phyloP scores from a whole-genome alignment of 2,113 vertebrate genomes.

The Tyto alba region DNA sequence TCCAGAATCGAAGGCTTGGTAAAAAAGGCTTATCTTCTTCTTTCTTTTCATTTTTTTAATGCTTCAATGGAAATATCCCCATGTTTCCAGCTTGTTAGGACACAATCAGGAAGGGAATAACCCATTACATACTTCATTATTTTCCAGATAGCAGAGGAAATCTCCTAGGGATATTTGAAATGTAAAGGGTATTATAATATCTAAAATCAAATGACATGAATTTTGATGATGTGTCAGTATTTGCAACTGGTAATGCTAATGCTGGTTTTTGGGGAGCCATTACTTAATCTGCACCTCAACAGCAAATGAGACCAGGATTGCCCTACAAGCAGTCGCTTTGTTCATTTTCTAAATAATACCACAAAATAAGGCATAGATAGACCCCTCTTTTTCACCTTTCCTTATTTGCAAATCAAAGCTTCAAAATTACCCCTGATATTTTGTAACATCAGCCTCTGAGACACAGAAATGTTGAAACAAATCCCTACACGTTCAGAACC shows the following conservation, averaged over 20 bases:
- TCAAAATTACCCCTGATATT: background rate
- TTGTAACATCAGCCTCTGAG: background rate
- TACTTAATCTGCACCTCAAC: background rate
- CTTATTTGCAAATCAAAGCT: background rate
- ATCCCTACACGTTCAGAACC: background rate
- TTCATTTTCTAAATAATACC: background rate
- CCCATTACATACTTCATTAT: slow-evolving; percentile 42
- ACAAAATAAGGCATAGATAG: background rate
- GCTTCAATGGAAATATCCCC: background rate
- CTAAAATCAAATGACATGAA: slow-evolving; percentile 9
- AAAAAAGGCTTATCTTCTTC: background rate
- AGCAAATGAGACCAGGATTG: background rate
- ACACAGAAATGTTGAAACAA: background rate
- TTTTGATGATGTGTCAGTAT: slow-evolving; percentile 23
- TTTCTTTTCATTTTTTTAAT: background rate
- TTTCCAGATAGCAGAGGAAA: slow-evolving; percentile 22
- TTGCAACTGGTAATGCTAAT: background rate
- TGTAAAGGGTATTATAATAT: background rate
- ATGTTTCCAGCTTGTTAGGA: slow-evolving; percentile 12
- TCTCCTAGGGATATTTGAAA: slow-evolving; percentile 39
- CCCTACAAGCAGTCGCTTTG: background rate
- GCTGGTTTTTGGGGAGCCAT: background rate
- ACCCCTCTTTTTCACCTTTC: background rate
- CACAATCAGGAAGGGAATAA: slow-evolving; percentile 20
- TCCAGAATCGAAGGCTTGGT: background rate